These are phyloP conservation scores for Rhagonycha fulva DNA, from an alignment of 2,888 invertebrate species.

Conservation along the genomic window DNA sequence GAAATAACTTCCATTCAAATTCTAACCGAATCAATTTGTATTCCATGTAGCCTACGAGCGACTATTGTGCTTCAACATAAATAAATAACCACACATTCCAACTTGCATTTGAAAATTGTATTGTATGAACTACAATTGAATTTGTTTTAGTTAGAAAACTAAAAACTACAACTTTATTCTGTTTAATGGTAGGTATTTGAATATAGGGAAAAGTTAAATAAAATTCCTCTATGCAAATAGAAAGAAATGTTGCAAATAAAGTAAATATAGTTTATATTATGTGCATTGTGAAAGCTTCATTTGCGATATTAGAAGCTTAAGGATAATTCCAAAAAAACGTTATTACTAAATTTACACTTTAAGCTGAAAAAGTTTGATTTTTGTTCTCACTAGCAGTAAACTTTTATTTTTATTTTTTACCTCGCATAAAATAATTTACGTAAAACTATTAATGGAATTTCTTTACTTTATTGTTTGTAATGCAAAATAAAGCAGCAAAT, in stretches of 20 bases:
- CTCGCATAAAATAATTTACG: neutral
- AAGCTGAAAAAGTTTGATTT: neutral
- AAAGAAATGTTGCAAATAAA: neutral
- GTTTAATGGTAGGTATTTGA: neutral
- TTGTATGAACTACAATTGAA: neutral
- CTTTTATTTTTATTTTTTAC: neutral
- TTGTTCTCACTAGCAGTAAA: neutral
- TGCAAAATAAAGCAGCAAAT: neutral
- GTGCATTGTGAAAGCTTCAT: neutral
- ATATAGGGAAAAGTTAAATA: neutral
- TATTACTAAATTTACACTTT: neutral
- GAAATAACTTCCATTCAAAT: neutral
- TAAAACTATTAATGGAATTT: neutral
- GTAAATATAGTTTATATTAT: neutral
- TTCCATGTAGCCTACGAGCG: neutral
- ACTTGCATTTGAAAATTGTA: slow-evolving; percentile 1
- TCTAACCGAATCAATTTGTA: neutral
- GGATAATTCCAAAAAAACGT: neutral
- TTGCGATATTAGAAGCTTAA: neutral
- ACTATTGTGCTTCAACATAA: neutral
- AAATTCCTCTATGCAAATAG: neutral
- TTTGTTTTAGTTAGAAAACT: neutral
- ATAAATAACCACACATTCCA: neutral
- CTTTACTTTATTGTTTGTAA: slow-evolving; percentile 3
- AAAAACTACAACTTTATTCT: neutral